A percentile compares a stretch with the other conserved stretches of the same genome.
phyloP scores from a whole-genome alignment of 2,113 vertebrate genomes.

The Turdus rufiventris region DNA sequence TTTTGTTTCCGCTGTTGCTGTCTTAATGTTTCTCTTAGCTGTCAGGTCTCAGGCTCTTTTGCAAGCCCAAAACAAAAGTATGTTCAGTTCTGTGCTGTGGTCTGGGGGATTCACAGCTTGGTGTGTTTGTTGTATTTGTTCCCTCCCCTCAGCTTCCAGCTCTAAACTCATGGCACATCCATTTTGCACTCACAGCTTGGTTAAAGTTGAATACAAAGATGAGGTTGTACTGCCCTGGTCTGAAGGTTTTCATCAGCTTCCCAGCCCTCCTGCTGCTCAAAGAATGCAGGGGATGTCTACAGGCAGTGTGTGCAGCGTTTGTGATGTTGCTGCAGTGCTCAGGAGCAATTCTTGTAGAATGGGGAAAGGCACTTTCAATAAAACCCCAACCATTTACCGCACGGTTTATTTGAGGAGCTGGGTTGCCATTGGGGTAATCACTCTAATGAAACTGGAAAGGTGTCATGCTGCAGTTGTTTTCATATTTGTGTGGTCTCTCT shows the following conservation, averaged over 20 bases:
- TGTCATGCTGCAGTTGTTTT: conserved; percentile 9
- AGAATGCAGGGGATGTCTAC: rapidly evolving
- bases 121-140: background rate
- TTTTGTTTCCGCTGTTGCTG: background rate
- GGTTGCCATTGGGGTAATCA: background rate
- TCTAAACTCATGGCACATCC: background rate
- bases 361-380: background rate
- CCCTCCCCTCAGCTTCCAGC: background rate
- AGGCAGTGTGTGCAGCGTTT: background rate
- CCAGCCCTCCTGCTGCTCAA: background rate
- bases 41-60: background rate
- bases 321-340: background rate
- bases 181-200: background rate
- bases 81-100: background rate
- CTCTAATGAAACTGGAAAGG: background rate
- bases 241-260: background rate
- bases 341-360: background rate
- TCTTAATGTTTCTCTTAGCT: background rate
- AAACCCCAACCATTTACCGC: background rate
- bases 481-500: background rate
- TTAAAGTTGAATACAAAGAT: background rate
- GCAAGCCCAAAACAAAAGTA: background rate
- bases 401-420: background rate
- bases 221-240: background rate
- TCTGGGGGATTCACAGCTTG: background rate